Evolutionary conservation across 2,888 invertebrate species (phyloP), one percentile per base, ranked within the genome.

Genomic region (Drosophila merina): DNA sequence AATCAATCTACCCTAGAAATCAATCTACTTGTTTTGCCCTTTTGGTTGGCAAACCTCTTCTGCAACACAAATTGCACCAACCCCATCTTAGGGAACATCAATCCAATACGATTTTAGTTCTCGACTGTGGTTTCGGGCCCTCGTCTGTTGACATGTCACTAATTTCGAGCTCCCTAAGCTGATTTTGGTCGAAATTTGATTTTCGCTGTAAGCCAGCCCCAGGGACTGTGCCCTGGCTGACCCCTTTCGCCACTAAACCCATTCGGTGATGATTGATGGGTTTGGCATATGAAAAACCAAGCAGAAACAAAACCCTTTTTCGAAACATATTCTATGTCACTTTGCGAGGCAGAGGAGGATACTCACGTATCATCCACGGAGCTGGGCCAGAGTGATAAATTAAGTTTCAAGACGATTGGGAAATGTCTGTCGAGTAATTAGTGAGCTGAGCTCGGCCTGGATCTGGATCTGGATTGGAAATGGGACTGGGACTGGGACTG

Each of bases 71-170:
- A 8, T 20, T 33, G 8, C 33, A n/a, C 4, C 2, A 36, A 1
- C 14, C 25, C 4, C 5, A 2, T 36, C 1, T 5, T 33, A 4
- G 9, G 42, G 42, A 9, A 9, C 49, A 9, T 31, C 7, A 4
- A 4, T 14, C 9, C 45, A 31, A 47, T 14, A 9, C 36, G 14
- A 55, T 12, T 31, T 51, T 56, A 48, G 52, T 68, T 66, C 51
- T 45, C 54, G 40, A 12, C 44, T 62, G 64, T 49, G 73, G 77
- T 40, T 63, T 73, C 1, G 9, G 58, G 28, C 59, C 31, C n/a
- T 36, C 25, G 74, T 42, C 74, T 76, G 84, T 82, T 84, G 87
- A 84, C 87, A 84, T 86, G 87, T 82, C 78, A 86, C 87, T 84
- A 84, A 84, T 79, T 86, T 84, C 66, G 33, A 71, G 72, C 75